Conservation (phyloP, 2,888 invertebrate genomes). For the Entomobrya proxima region DNA sequence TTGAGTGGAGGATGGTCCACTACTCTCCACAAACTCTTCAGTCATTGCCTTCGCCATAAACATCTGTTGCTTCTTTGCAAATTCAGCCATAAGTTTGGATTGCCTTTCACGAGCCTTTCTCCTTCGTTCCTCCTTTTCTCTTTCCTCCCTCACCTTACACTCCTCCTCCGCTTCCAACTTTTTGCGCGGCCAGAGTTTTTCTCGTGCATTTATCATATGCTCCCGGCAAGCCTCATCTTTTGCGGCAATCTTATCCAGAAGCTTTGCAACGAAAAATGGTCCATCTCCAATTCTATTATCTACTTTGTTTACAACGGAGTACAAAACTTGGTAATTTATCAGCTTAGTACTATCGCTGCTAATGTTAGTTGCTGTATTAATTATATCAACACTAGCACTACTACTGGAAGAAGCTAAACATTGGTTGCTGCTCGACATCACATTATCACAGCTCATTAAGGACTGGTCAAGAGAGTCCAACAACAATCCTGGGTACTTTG, state of each 20-base stretch:
- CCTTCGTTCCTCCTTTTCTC: constrained; percentile 89
- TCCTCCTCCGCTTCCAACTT: constrained; percentile 89
- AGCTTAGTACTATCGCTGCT: not conserved
- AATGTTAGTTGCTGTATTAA: not conserved
- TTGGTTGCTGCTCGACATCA: constrained; percentile 41
- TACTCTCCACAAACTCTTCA: constrained; percentile 78
- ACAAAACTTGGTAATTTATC: constrained; percentile 59
- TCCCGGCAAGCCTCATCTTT: constrained; percentile 81
- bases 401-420: constrained; percentile 60
- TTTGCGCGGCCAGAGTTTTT: constrained; percentile 84
- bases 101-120: constrained; percentile 92
- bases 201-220: constrained; percentile 84
- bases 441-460: constrained; percentile 58
- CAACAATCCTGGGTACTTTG: constrained; percentile 40
- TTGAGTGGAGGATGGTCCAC: constrained; percentile 77
- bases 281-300: constrained; percentile 86
- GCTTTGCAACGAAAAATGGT: constrained; percentile 88
- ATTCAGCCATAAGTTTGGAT: constrained; percentile 94
- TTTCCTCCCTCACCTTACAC: constrained; percentile 82
- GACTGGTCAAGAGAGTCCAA: constrained; percentile 15
- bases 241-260: constrained; percentile 86
- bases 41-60: constrained; percentile 89
- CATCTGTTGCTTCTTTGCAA: constrained; percentile 92
- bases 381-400: constrained; percentile 4
- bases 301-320: constrained; percentile 49